These are phyloP conservation scores for Mamestra brassicae DNA, from an alignment of 2,888 invertebrate species.

Conservation along the genomic window DNA sequence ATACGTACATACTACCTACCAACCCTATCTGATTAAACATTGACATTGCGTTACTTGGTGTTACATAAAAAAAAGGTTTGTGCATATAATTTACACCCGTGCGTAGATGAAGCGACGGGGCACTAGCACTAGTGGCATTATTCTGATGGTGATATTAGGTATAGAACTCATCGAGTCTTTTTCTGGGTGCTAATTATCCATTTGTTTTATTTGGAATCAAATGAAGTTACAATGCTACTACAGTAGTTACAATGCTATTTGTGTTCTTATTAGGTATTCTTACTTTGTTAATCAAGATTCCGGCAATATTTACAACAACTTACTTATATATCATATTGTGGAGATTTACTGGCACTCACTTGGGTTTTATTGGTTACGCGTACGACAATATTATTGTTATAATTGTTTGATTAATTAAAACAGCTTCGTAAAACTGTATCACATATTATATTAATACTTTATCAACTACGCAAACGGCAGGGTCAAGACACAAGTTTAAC, in stretches of 20 bases:
- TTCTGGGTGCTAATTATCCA: too few species aligned
- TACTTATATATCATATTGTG: conserved; percentile 35
- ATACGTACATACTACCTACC: background rate
- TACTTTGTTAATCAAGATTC: conserved; percentile 1
- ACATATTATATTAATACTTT: conserved; percentile 68
- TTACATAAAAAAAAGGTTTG: background rate
- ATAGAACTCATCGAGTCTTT: background rate
- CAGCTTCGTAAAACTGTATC: conserved; percentile 59
- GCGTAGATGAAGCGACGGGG: too few species aligned
- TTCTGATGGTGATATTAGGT: background rate
- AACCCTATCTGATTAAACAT: background rate
- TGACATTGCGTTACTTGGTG: background rate
- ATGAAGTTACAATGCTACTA: background rate
- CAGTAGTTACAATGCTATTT: background rate
- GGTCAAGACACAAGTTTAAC: conserved; percentile 83
- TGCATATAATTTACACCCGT: too few species aligned
- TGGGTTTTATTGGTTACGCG: conserved; percentile 52
- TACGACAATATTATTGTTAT: conserved; percentile 63
- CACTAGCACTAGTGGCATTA: background rate
- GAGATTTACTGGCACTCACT: conserved; percentile 49
- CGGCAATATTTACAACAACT: conserved; percentile 20
- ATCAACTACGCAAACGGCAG: conserved; percentile 75
- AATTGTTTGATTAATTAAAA: conserved; percentile 77
- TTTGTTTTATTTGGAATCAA: background rate
- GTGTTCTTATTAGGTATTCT: background rate